Percentiles rank a stretch among this genome's conserved stretches.
Evolutionary conservation across 1,140 invertebrate species (phyloP).

Genomic region (Eufriesea mexicana): DNA sequence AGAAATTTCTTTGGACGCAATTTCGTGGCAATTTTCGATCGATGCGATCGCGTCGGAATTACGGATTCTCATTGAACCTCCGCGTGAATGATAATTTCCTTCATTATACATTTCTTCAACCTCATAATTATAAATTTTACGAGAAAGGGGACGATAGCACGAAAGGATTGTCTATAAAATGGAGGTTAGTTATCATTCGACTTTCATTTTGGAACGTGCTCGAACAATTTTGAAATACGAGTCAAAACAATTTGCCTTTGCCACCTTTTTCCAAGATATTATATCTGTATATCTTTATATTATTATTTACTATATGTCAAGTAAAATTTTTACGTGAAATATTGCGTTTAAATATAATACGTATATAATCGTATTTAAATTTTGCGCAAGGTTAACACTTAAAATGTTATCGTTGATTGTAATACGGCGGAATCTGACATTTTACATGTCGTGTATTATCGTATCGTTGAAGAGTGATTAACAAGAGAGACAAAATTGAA

Average conservation of each 20-base stretch:
- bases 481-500: slow-evolving; percentile 17
- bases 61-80: not conserved
- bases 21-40: slow-evolving; percentile 42
- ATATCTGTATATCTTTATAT: not conserved
- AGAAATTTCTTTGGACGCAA: slow-evolving; percentile 54
- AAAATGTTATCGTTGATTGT: slow-evolving; percentile 17
- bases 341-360: slow-evolving; percentile 30
- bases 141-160: slow-evolving; percentile 44
- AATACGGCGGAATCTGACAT: not conserved
- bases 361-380: slow-evolving; percentile 31
- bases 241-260: slow-evolving; percentile 1
- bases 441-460: not conserved
- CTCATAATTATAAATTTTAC: slow-evolving; percentile 29
- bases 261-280: not conserved
- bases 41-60: slow-evolving; percentile 13
- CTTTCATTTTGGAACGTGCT: slow-evolving; percentile 15
- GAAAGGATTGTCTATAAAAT: slow-evolving; percentile 57
- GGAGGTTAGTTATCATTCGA: slow-evolving; percentile 40
- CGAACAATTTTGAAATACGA: slow-evolving; percentile 5
- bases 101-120: not conserved
- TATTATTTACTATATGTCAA: slow-evolving; percentile 8
- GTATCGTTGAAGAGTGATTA: slow-evolving; percentile 46
- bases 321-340: slow-evolving; percentile 27
- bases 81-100: not conserved
- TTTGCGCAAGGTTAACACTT: slow-evolving; percentile 16